These are phyloP conservation scores for Heterohyrax brucei DNA, from an alignment of 2,797 vertebrate genomes.

Conservation along the genomic window DNA sequence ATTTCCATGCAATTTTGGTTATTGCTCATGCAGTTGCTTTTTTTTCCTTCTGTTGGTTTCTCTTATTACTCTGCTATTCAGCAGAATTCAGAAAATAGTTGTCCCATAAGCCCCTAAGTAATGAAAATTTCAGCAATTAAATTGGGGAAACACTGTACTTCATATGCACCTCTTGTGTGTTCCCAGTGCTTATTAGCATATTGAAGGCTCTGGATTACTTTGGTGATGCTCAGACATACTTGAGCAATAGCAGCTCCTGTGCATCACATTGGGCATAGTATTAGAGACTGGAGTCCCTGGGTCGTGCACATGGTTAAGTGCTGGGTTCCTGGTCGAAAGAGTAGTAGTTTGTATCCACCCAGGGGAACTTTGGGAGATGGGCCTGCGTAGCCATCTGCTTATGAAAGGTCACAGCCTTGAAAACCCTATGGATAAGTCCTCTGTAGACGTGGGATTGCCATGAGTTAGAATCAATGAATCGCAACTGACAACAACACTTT, in stretches of 20 bases:
- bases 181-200: background rate
- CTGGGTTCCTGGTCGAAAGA: background rate
- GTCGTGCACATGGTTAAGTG: background rate
- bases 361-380: background rate
- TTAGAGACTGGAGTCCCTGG: background rate
- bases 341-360: background rate
- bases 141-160: too few species aligned
- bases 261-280: background rate
- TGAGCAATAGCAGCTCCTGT: background rate
- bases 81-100: background rate
- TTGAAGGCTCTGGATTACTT: background rate
- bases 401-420: too few species aligned
- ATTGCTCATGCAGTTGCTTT: background rate
- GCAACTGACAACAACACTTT: background rate
- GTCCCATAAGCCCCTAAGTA: background rate
- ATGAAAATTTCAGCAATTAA: background rate
- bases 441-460: background rate
- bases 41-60: background rate
- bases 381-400: background rate
- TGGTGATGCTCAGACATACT: background rate
- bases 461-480: background rate
- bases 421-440: background rate
- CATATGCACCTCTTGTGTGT: background rate
- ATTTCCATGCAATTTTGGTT: conserved; percentile 18
- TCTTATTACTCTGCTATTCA: background rate